These are phyloP conservation scores for Timema cristinae DNA, from an alignment of 2,888 invertebrate species.

Conservation along the genomic window DNA sequence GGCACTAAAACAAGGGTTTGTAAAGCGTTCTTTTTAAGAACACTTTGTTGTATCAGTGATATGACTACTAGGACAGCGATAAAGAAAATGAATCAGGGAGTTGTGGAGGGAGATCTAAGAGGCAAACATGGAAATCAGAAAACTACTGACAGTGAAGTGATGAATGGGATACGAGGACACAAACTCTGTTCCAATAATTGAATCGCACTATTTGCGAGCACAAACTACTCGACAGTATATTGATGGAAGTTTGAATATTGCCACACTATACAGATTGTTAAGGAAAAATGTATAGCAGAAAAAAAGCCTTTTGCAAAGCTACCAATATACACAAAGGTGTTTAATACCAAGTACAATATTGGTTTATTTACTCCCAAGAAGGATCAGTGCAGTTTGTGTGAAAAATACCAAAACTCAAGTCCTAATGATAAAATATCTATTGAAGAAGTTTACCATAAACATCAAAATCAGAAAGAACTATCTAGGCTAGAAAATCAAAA, in stretches of 20 bases:
- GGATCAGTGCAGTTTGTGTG: not conserved
- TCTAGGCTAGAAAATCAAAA: conserved; percentile 5
- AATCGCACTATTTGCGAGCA: not conserved
- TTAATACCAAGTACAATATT: not conserved
- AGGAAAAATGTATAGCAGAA: too few species aligned
- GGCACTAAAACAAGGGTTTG: too few species aligned
- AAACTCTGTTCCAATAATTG: not conserved
- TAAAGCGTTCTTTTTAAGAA: too few species aligned
- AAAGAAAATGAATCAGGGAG: too few species aligned
- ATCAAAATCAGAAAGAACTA: conserved; percentile 6
- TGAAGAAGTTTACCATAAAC: not conserved
- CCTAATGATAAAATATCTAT: conserved; percentile 6
- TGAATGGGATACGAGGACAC: not conserved
- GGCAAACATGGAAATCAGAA: not conserved
- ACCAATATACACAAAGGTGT: too few species aligned
- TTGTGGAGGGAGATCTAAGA: not conserved
- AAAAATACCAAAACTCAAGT: not conserved
- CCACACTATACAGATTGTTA: too few species aligned
- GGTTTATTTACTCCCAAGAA: conserved; percentile 6
- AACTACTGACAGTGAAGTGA: conserved; percentile 8
- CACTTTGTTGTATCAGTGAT: too few species aligned
- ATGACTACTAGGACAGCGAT: conserved; percentile 5
- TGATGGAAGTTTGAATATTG: too few species aligned
- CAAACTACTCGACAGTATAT: too few species aligned
- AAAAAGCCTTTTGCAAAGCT: too few species aligned